Percentiles rank a stretch among this genome's conserved stretches.
Conservation (phyloP, 2,888 invertebrate genomes). For the Allophyes oxyacanthae region DNA sequence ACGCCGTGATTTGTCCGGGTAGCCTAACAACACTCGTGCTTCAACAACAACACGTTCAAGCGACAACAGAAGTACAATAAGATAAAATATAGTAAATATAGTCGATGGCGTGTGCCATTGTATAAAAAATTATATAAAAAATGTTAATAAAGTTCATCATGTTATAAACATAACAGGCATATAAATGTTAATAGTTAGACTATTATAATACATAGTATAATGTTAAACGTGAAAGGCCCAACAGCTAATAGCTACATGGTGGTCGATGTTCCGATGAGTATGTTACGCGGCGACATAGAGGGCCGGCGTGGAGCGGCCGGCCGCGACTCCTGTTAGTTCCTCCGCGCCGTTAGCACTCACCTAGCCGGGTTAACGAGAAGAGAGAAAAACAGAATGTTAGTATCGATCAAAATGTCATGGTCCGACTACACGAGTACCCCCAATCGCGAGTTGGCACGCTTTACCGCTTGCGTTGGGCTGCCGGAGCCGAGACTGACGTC, state of each 20-base stretch:
- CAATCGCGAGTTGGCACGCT: slow-evolving; percentile 73
- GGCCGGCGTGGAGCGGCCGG: slow-evolving; percentile 75
- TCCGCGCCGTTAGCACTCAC: slow-evolving; percentile 93
- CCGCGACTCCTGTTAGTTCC: slow-evolving; percentile 86
- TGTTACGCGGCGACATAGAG: slow-evolving; percentile 82
- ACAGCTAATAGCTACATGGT: slow-evolving; percentile 88
- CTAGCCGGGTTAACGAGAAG: slow-evolving; percentile 93
- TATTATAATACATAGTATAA: slow-evolving; percentile 88
- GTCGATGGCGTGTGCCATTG: slow-evolving; percentile 89
- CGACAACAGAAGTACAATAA: slow-evolving; percentile 85
- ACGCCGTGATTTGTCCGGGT: slow-evolving; percentile 75
- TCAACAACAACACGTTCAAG: slow-evolving; percentile 85
- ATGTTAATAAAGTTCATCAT: slow-evolving; percentile 88
- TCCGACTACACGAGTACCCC: slow-evolving; percentile 83
- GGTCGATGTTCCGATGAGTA: slow-evolving; percentile 87
- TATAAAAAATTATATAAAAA: slow-evolving; percentile 73
- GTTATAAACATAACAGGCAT: slow-evolving; percentile 90
- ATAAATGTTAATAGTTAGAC: slow-evolving; percentile 89
- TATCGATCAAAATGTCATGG: slow-evolving; percentile 89
- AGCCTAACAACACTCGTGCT: slow-evolving; percentile 86
- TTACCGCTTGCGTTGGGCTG: slow-evolving; percentile 75
- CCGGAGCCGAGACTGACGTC: slow-evolving; percentile 47
- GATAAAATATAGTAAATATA: slow-evolving; percentile 86
- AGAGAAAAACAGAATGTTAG: slow-evolving; percentile 93
- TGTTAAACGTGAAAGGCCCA: slow-evolving; percentile 89